Percentiles rank a stretch among this genome's conserved stretches.
Conservation (phyloP, 1,140 invertebrate genomes). For the Drosophila kohkoa region DNA sequence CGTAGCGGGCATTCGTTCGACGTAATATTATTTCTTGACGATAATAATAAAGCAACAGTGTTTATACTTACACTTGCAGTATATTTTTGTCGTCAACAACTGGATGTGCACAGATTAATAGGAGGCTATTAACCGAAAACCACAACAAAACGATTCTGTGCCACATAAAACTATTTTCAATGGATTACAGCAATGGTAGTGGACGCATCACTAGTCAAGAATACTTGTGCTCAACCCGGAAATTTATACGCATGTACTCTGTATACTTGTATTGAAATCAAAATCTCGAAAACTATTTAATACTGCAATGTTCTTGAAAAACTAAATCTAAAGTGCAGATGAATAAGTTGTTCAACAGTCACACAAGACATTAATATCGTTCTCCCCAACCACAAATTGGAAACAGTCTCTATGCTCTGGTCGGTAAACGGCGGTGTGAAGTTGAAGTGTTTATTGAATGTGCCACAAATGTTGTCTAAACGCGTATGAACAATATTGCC, state of each 20-base stretch:
- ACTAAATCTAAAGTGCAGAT: constrained; percentile 23
- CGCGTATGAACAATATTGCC: constrained; percentile 45
- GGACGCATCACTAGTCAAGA: constrained; percentile 29
- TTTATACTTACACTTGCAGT: constrained; percentile 71
- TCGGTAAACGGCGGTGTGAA: constrained; percentile 53
- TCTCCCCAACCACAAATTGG: constrained; percentile 43
- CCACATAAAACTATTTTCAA: constrained; percentile 15
- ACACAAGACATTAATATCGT: constrained; percentile 60
- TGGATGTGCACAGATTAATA: constrained; percentile 50
- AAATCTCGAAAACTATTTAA: not conserved
- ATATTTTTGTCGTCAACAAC: constrained; percentile 67
- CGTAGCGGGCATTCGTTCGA: constrained; percentile 17
- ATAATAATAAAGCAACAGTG: constrained; percentile 56
- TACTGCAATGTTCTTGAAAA: constrained; percentile 19
- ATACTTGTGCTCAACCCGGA: constrained; percentile 65
- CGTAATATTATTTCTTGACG: constrained; percentile 22
- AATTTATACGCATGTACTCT: constrained; percentile 61
- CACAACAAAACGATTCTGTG: constrained; percentile 18
- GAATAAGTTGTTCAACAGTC: constrained; percentile 47
- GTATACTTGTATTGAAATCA: constrained; percentile 25
- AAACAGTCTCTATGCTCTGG: constrained; percentile 34
- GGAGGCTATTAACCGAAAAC: constrained; percentile 27
- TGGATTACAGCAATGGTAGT: constrained; percentile 42
- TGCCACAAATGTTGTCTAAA: constrained; percentile 58
- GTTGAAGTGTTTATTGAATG: constrained; percentile 81